phyloP scores from a whole-genome alignment of 2,113 vertebrate genomes.

The Murina feae region DNA sequence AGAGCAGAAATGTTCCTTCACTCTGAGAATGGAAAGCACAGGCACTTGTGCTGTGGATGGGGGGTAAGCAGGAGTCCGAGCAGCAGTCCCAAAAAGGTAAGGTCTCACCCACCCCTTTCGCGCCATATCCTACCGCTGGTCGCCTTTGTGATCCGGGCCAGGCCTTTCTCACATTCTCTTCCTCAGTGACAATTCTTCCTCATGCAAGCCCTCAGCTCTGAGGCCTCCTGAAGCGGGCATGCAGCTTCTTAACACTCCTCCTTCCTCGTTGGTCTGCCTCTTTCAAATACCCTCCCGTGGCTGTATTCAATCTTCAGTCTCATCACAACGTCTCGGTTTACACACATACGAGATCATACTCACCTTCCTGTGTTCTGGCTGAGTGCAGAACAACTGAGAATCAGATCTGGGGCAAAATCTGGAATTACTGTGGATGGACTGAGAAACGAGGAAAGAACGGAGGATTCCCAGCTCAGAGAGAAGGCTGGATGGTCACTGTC shows the following conservation, averaged over 20 bases:
- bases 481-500: background rate
- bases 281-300: background rate
- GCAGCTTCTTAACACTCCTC: background rate
- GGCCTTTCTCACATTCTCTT: background rate
- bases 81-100: background rate
- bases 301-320: background rate
- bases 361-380: background rate
- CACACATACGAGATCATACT: constrained; percentile 17
- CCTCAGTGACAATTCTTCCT: background rate
- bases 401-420: background rate
- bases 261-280: background rate
- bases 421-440: background rate
- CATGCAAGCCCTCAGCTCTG: background rate
- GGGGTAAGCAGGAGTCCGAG: background rate
- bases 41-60: background rate
- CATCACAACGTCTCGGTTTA: background rate
- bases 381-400: background rate
- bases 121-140: background rate
- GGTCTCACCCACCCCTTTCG: too few species aligned
- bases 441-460: background rate
- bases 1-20: background rate
- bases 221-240: background rate
- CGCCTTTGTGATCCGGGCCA: background rate
- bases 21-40: background rate
- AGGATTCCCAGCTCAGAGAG: background rate